Percentiles rank a stretch among this genome's conserved stretches.
Conservation (phyloP, 92 coral and sea anemone genomes). For the Phymanthus crucifer region DNA sequence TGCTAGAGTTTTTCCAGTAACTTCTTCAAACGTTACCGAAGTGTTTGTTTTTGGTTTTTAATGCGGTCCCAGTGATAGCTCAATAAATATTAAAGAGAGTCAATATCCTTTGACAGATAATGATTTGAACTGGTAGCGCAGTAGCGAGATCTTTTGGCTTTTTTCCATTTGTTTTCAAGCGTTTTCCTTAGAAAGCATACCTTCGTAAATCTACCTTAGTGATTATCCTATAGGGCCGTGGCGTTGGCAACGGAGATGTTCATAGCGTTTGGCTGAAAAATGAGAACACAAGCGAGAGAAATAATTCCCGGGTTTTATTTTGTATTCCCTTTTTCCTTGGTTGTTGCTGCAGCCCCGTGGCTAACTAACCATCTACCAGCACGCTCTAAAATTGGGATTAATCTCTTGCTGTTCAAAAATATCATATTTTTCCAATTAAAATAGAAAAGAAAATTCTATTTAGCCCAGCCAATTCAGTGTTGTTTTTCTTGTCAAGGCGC, state of each 20-base stretch:
- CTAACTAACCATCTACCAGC: background rate
- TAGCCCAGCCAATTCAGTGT: background rate
- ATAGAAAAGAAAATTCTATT: background rate
- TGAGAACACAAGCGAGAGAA: background rate
- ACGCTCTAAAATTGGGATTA: background rate
- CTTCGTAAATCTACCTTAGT: background rate
- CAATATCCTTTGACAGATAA: background rate
- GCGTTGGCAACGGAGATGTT: background rate
- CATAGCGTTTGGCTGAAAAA: background rate
- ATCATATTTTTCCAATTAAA: background rate
- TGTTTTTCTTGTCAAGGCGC: conserved; percentile 1
- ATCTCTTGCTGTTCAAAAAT: background rate
- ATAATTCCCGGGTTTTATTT: background rate
- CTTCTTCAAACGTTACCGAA: background rate
- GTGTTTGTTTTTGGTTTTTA: background rate
- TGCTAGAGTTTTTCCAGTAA: background rate
- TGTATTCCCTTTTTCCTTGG: background rate
- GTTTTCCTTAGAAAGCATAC: background rate
- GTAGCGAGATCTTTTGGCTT: background rate
- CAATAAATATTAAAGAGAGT: background rate
- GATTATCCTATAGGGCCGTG: background rate
- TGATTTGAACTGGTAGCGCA: background rate
- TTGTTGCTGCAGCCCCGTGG: background rate
- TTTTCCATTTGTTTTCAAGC: background rate
- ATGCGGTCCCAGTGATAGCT: background rate